Base-by-base conservation (phyloP, 2,888 invertebrate species). In the Autographa pulchrina region DNA sequence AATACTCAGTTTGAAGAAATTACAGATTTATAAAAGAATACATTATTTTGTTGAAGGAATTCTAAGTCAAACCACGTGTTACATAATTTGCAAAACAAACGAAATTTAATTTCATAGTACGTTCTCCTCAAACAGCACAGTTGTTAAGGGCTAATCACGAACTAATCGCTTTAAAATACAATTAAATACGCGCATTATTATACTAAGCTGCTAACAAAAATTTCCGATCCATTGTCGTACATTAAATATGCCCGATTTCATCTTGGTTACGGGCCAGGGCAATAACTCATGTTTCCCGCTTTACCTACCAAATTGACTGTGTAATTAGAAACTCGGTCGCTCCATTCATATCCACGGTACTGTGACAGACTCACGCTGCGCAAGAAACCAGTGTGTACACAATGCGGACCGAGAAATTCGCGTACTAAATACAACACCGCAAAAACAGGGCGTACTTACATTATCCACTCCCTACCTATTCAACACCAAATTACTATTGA, bases 341-440 rank as follows among this genome's bases (percentile, higher is more conserved):
- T 85, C 86, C 88, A 92, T 94, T 93, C 92, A 92, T 88, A 75
- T 88, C 86, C 85, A 87, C 86, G 85, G 86, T 82, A 87, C 86
- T 86, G 86, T 89, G 90, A 87, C 86, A 91, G 92, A 91, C 91
- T 92, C 95, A 94, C 86, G 95, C 94, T 93, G 95, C 64, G 95
- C 81, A 90, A 81, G 88, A 92, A 94, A 95, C 95, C 94, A 94
- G 94, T 93, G 92, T 90, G 90, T 89, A 92, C 91, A 94, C 92
- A 93, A 92, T 90, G 90, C 89, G 90, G 91, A 75, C 83, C 90
- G 90, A 90, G 92, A 93, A 94, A 88, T 94, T 95, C 91, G 94
- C 94, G 91, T 92, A 91, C 93, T 93, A 93, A 88, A 93, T 94
- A 94, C 93, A 93, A 92, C 93, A 95, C 95, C 94, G 92, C 95